Base-by-base conservation (phyloP, 2,888 invertebrate genomes). In the Acanthoscelides obtectus region DNA sequence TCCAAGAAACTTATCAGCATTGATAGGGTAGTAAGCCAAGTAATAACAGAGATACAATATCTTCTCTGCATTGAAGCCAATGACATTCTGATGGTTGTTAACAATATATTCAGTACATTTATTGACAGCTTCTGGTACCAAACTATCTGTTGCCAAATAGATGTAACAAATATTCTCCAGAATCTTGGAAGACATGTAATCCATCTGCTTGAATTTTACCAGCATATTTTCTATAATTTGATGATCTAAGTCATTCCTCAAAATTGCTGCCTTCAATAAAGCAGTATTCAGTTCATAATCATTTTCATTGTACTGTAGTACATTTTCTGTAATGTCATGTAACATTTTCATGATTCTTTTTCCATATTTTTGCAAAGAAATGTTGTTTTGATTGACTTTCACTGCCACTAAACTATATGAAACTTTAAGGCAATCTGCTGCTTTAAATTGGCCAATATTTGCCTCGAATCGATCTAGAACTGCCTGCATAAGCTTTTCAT, bases 1-100 rank as follows among this genome's bases (percentile, higher is more conserved):
- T 20, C 84, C 77, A 68, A 88, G 83, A 22, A 86, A 84, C 63
- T 83, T 79, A 0, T 84, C 80, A 3, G 76, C 77, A 8, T 85
- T 82, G 68, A 84, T 78, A 0, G 89, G 88, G 20, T 82, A 81
- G 78, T 88, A 88, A 25, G 88, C 88, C 17, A 89, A 80, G 77
- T 83, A 82, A 77, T 87, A 89, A 72, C 87, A 86, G 72, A 88
- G 84, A 69, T 82, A 86, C 19, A 89, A 77, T 0, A 88, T 78
- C 77, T 87, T 88, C 76, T 87, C 88, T 0, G 86, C 86, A 66
- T 87, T 88, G 74, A 88, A 88, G 2, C 87, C 89, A 0, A 87
- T 80, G 1, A 89, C 74, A 76, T 85, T 82, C 0, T 85, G 79
- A 69, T 84, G 82, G 74, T 87, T 83, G 17, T 84, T 77, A 0